Evolutionary conservation across 1,140 invertebrate species (phyloP).

Genomic region (Bombus ignitus): DNA sequence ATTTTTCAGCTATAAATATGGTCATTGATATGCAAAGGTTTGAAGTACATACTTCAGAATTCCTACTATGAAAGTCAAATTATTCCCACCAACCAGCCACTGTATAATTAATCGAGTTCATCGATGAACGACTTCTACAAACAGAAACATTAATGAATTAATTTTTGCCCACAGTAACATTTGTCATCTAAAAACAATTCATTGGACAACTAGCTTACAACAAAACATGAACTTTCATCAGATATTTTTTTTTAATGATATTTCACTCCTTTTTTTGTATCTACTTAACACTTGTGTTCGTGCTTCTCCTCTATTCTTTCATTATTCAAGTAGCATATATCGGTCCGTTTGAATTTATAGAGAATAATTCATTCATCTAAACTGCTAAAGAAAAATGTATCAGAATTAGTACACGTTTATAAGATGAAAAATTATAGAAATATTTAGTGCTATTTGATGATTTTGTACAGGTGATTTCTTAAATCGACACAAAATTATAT

Average conservation of each 20-base stretch:
- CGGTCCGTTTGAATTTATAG: conserved; percentile 23
- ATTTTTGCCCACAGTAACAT: neutral
- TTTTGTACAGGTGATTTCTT: neutral
- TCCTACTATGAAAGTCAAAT: neutral
- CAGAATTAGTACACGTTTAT: conserved; percentile 36
- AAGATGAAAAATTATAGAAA: neutral
- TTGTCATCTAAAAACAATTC: neutral
- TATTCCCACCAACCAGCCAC: neutral
- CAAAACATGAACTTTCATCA: conserved; percentile 37
- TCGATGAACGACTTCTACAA: conserved; percentile 31
- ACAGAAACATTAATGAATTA: conserved; percentile 41
- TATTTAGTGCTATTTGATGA: neutral
- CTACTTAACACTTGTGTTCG: neutral
- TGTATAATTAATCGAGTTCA: neutral
- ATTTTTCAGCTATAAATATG: neutral
- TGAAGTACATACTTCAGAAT: neutral
- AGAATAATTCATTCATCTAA: conserved; percentile 53
- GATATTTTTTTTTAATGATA: conserved; percentile 1
- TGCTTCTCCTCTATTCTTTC: neutral
- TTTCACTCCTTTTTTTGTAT: neutral
- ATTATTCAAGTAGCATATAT: neutral
- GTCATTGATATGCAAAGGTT: neutral
- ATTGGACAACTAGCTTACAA: conserved; percentile 9
- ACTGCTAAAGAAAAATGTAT: conserved; percentile 52
- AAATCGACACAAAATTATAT: neutral